Evolutionary conservation across 2,797 vertebrate species (phyloP).

Genomic region (Semaprochilodus insignis): DNA sequence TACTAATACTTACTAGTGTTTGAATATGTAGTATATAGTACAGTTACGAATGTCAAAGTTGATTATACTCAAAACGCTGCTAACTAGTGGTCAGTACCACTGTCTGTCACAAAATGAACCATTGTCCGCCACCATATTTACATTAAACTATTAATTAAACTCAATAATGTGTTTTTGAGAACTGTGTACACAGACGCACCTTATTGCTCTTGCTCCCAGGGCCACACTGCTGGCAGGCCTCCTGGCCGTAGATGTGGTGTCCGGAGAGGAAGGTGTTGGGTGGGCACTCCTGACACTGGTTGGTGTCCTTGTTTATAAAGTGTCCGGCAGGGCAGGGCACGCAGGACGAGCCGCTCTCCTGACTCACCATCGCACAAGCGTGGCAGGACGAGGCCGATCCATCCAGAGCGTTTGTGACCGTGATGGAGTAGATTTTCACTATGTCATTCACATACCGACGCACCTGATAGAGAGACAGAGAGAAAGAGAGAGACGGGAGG

Average conservation of each 20-base stretch:
- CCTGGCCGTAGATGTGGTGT: conserved; percentile 84
- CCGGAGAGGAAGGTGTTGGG: conserved; percentile 87
- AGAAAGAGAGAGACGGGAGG: neutral
- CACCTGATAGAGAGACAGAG: conserved; percentile 73
- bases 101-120: too few species aligned
- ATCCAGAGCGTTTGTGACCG: conserved; percentile 87
- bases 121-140: too few species aligned
- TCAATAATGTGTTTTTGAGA: too few species aligned
- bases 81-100: too few species aligned
- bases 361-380: conserved; percentile 88
- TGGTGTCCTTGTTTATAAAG: conserved; percentile 89
- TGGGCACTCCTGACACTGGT: conserved; percentile 90
- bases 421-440: conserved; percentile 92
- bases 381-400: conserved; percentile 89
- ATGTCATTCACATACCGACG: conserved; percentile 88
- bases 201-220: conserved; percentile 90
- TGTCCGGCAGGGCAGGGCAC: conserved; percentile 93
- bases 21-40: too few species aligned
- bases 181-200: conserved; percentile 68
- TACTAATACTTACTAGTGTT: too few species aligned
- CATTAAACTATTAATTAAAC: too few species aligned
- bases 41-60: too few species aligned
- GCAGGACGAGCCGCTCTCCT: conserved; percentile 86
- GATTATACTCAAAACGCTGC: too few species aligned
- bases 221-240: conserved; percentile 91